Evolutionary conservation across 2,113 vertebrate species (phyloP).

Genomic region (Heterotilapia buettikoferi): DNA sequence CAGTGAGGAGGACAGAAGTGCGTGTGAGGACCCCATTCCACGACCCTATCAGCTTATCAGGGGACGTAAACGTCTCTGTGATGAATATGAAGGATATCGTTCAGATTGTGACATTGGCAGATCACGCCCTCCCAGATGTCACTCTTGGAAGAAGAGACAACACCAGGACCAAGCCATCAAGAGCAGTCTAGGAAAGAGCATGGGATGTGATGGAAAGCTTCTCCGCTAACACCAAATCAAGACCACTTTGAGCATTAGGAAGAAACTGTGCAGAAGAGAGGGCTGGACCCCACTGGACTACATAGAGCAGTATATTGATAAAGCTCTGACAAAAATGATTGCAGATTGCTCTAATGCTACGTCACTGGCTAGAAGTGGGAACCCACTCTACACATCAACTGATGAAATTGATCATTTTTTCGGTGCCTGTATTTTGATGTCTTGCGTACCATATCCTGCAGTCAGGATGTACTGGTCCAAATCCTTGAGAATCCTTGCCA

Average conservation of each 20-base stretch:
- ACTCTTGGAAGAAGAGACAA: not conserved
- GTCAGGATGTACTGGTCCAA: not conserved
- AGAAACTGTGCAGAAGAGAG: not conserved
- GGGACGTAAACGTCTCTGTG: not conserved
- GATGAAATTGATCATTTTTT: not conserved
- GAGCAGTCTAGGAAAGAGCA: accelerated
- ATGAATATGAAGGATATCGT: not conserved
- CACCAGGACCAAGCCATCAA: not conserved
- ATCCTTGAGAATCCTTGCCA: not conserved
- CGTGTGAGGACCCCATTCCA: not conserved
- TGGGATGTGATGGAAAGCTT: not conserved
- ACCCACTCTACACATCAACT: not conserved
- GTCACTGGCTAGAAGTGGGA: not conserved
- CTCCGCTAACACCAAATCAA: not conserved
- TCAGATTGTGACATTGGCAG: not conserved
- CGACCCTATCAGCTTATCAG: not conserved
- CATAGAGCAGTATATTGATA: not conserved
- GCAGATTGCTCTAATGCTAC: not conserved
- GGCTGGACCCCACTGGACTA: not conserved
- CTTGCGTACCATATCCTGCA: not conserved
- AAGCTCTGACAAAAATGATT: not conserved
- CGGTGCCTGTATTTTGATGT: not conserved
- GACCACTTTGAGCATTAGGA: not conserved
- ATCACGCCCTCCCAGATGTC: not conserved
- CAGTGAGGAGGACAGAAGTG: not conserved